phyloP scores from a whole-genome alignment of 2,888 invertebrate species.

The Nomada flava region DNA sequence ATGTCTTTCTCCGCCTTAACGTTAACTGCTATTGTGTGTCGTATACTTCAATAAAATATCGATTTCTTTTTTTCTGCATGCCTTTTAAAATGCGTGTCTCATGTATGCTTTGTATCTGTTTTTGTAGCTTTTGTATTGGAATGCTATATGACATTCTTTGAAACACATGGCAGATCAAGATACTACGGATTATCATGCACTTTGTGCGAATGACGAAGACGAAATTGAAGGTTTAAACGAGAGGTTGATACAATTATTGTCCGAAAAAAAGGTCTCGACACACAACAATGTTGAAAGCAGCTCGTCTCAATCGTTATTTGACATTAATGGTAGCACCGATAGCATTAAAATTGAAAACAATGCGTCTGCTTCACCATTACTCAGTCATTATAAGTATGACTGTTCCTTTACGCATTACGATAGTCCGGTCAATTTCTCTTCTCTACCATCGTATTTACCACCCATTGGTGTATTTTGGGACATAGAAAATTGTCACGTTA shows the following conservation, averaged over 20 bases:
- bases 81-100: background rate
- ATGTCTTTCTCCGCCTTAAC: background rate
- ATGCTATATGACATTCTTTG: slow-evolving; percentile 47
- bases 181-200: slow-evolving; percentile 61
- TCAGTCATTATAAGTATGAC: slow-evolving; percentile 71
- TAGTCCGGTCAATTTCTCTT: slow-evolving; percentile 71
- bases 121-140: slow-evolving; percentile 50
- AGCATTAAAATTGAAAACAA: slow-evolving; percentile 54
- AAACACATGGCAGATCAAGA: slow-evolving; percentile 73
- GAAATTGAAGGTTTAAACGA: slow-evolving; percentile 79
- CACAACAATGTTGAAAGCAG: slow-evolving; percentile 62
- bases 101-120: slow-evolving; percentile 25
- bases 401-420: slow-evolving; percentile 74
- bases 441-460: slow-evolving; percentile 83
- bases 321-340: slow-evolving; percentile 69
- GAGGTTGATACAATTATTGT: slow-evolving; percentile 75
- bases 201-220: slow-evolving; percentile 70
- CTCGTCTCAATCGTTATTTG: slow-evolving; percentile 65
- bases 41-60: background rate
- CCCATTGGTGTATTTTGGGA: slow-evolving; percentile 97
- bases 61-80: background rate
- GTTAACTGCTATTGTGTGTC: background rate
- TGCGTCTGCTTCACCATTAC: slow-evolving; percentile 50
- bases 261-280: slow-evolving; percentile 68
- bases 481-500: slow-evolving; percentile 94